A percentile compares a stretch with the other conserved stretches of the same genome.
Conservation (phyloP, 1,140 invertebrate species). For the Archivesica marissinica region DNA sequence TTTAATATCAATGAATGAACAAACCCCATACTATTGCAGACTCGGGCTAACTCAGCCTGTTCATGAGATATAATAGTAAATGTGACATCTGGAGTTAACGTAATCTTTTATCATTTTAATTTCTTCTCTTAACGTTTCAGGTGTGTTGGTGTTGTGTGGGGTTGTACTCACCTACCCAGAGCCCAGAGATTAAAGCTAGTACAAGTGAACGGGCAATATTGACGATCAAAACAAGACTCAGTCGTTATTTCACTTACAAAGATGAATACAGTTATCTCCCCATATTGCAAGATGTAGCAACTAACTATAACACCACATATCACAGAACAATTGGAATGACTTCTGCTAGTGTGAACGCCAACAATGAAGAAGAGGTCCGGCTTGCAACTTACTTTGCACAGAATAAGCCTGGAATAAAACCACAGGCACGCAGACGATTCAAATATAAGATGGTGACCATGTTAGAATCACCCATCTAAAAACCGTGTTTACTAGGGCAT, state of each 20-base stretch:
- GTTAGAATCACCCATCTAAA: slow-evolving; percentile 56
- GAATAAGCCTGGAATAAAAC: not conserved
- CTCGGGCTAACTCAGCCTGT: too few relatives aligned
- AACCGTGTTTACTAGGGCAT: slow-evolving; percentile 85
- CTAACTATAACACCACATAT: slow-evolving; percentile 38
- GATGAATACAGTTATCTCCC: slow-evolving; percentile 6
- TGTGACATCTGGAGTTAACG: too few relatives aligned
- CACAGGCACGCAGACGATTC: slow-evolving; percentile 17
- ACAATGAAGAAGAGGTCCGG: slow-evolving; percentile 22
- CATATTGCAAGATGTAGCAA: slow-evolving; percentile 14
- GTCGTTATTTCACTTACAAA: slow-evolving; percentile 18
- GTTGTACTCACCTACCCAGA: slow-evolving; percentile 16
- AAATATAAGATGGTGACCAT: slow-evolving; percentile 62
- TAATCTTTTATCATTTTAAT: too few relatives aligned
- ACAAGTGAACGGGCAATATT: slow-evolving; percentile 28
- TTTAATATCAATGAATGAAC: too few relatives aligned
- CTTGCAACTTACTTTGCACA: slow-evolving; percentile 5
- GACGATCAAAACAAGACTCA: slow-evolving; percentile 21
- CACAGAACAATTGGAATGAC: slow-evolving; percentile 26
- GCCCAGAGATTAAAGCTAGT: slow-evolving; percentile 23
- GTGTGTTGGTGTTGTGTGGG: too few relatives aligned
- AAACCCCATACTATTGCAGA: too few relatives aligned
- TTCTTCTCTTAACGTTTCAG: too few relatives aligned
- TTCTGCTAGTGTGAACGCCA: not conserved
- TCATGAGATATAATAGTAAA: too few relatives aligned